Evolutionary conservation across 2,888 invertebrate genomes (phyloP), one percentile per base, ranked within the genome.

Genomic region (Thelaira solivaga): DNA sequence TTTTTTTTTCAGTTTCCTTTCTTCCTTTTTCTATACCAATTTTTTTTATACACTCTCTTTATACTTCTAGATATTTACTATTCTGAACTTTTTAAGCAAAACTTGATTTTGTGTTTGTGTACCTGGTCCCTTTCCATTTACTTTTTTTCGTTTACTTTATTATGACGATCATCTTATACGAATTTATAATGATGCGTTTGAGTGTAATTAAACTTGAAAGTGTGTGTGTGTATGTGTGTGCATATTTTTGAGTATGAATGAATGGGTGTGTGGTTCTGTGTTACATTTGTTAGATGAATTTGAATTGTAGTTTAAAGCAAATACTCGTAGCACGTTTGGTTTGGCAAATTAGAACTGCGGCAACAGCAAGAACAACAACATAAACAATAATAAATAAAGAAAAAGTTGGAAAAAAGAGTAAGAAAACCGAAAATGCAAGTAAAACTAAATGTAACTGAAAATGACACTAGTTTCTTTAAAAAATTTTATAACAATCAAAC

Each of bases 301-400:
- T 74, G 26, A 74, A 67, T 2, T 83, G 53, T 47, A 76, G 59
- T 67, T 61, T 65, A 76, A 65, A 65, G 65, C 53, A 71, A 64
- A 71, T 71, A n/a, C n/a, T n/a, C n/a, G n/a, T n/a, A 71, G 59
- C 59, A 71, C 59, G 64, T 71, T 71, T 59, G 65, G 59, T 67
- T 76, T 65, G 61, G 71, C 76, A 76, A 71, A 67, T 71, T 76
- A 65, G 71, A 71, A 71, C 34, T 53, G 31, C 39, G 22, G 1
- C 31, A 53, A 18, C 13, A 53, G 20, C 51, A 53, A 22, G 24
- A 53, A 18, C 13, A 53, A 26, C 51, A 53, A 22, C 51, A 43
- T 18, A 5, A 31, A 45, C 1, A 31, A 26, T 34, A 34, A 31
- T 1, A 26, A 51, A 16, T 61, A 31, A 18, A 34, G 11, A 31